Evolutionary conservation across 2,888 invertebrate genomes (phyloP).

Genomic region (Phengaris alcon): DNA sequence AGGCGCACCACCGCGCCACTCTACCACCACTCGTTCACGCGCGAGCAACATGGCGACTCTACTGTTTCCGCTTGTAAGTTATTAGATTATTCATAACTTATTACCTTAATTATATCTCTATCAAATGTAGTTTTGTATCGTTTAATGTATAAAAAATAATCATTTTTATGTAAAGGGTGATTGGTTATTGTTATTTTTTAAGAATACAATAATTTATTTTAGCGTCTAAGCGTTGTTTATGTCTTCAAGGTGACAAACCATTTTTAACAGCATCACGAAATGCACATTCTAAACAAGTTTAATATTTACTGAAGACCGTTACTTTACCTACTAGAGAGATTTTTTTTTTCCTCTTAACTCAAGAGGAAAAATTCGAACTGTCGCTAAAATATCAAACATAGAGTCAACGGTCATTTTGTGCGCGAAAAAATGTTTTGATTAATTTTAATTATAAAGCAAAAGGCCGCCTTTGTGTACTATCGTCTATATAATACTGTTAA

Average conservation of each 20-base stretch:
- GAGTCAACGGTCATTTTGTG: neutral
- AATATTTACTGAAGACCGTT: neutral
- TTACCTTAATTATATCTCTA: neutral
- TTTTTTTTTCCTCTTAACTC: neutral
- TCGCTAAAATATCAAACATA: neutral
- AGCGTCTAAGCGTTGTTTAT: neutral
- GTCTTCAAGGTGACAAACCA: conserved; percentile 13
- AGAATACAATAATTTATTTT: neutral
- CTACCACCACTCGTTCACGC: conserved; percentile 62
- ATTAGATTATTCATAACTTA: conserved; percentile 19
- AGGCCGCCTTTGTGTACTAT: too few relatives aligned
- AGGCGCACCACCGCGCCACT: conserved; percentile 61
- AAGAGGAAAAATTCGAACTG: conserved; percentile 1
- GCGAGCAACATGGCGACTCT: conserved; percentile 63
- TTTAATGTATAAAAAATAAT: neutral
- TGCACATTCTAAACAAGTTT: conserved; percentile 20
- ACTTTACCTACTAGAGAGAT: neutral
- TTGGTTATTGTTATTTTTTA: neutral
- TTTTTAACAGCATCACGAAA: conserved; percentile 13
- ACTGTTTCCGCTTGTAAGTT: conserved; percentile 43
- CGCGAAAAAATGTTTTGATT: neutral
- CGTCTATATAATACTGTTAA: too few relatives aligned
- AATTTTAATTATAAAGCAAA: neutral
- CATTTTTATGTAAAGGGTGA: neutral
- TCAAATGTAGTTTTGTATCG: neutral